Evolutionary conservation across 2,888 invertebrate species (phyloP).

Genomic region (Ptychoptera contaminata): DNA sequence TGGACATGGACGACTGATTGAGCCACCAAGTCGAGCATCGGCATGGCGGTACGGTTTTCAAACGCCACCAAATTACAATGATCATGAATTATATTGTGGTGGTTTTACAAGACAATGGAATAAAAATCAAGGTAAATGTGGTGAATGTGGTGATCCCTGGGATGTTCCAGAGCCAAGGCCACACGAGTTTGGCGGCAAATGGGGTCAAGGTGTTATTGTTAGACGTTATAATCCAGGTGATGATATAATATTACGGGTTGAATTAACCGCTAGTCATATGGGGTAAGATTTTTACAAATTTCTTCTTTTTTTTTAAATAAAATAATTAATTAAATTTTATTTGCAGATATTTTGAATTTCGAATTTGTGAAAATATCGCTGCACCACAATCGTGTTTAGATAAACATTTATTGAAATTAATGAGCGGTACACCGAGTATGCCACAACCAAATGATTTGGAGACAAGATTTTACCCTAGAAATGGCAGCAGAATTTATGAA

Average conservation of each 20-base stretch:
- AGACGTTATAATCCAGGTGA: conserved; percentile 55
- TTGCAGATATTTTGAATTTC: conserved; percentile 58
- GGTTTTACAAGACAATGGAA: conserved; percentile 74
- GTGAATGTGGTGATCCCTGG: conserved; percentile 77
- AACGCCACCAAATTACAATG: conserved; percentile 79
- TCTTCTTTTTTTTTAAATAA: not conserved
- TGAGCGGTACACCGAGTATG: conserved; percentile 27
- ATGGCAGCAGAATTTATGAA: conserved; percentile 66
- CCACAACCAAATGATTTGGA: conserved; percentile 34
- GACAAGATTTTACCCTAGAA: conserved; percentile 51
- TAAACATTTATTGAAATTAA: conserved; percentile 44
- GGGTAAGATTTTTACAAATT: conserved; percentile 32
- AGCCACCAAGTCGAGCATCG: conserved; percentile 73
- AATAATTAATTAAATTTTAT: not conserved
- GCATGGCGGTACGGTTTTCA: conserved; percentile 83
- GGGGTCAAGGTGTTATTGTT: conserved; percentile 67
- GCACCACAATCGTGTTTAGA: conserved; percentile 66
- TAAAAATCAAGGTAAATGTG: conserved; percentile 68
- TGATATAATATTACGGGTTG: conserved; percentile 55
- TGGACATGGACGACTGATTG: conserved; percentile 35
- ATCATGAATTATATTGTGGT: conserved; percentile 76
- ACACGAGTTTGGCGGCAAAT: conserved; percentile 72
- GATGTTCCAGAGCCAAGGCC: conserved; percentile 51
- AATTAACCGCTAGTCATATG: conserved; percentile 75
- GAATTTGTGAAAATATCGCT: conserved; percentile 57